phyloP scores from a whole-genome alignment of 2,797 vertebrate species.

The Ciconia nigra region DNA sequence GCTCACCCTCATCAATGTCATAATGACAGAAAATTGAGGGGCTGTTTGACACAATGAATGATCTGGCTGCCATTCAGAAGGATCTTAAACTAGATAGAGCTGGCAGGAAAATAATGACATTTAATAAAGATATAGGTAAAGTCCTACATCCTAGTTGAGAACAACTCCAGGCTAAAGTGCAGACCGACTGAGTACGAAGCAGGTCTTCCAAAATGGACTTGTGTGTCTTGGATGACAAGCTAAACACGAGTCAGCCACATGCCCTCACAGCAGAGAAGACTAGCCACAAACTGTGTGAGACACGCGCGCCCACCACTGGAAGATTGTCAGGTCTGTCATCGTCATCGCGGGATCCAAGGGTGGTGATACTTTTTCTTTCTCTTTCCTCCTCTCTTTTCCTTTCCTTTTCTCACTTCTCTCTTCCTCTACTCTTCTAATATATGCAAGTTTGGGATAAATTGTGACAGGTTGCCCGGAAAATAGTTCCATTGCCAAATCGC shows the following conservation, averaged over 20 bases:
- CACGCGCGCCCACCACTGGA: too few relatives aligned
- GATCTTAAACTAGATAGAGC: not conserved
- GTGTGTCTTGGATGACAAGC: not conserved
- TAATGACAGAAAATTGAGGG: not conserved
- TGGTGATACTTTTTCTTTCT: too few relatives aligned
- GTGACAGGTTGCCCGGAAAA: too few relatives aligned
- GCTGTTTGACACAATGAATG: not conserved
- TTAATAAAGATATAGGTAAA: not conserved
- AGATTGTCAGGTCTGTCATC: too few relatives aligned
- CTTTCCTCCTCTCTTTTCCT: too few relatives aligned
- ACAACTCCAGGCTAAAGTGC: not conserved
- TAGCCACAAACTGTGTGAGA: not conserved
- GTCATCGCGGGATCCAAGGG: too few relatives aligned
- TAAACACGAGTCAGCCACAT: not conserved
- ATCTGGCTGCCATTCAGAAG: not conserved
- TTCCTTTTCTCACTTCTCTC: too few relatives aligned
- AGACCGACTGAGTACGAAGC: not conserved
- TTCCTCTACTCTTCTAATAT: too few relatives aligned
- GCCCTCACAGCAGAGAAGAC: not conserved
- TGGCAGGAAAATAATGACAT: not conserved
- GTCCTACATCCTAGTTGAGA: not conserved
- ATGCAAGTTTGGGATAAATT: too few relatives aligned
- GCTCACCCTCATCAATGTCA: not conserved
- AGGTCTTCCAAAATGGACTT: not conserved
- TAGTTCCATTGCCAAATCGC: too few relatives aligned